A percentile compares a stretch with the other conserved stretches of the same genome.
phyloP scores from a whole-genome alignment of 2,797 vertebrate species.

The Hydrophis major region DNA sequence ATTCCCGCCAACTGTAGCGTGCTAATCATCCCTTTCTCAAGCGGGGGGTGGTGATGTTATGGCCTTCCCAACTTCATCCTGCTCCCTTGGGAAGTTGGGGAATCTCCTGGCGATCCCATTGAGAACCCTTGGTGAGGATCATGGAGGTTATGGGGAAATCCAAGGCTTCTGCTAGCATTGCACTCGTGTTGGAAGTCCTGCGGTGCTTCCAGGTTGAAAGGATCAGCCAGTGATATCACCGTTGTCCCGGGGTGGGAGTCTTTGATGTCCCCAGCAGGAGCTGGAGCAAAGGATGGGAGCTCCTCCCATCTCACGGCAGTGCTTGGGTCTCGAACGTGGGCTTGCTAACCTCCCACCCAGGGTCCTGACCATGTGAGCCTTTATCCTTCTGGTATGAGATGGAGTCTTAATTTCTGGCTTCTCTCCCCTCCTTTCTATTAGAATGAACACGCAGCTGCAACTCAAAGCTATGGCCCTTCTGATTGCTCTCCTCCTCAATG shows the following conservation, averaged over 20 bases:
- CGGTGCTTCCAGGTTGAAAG: neutral
- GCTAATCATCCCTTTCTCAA: neutral
- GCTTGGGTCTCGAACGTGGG: neutral
- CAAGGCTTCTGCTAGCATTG: no score
- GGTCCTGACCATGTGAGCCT: neutral
- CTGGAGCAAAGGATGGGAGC: neutral
- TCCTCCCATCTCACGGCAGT: neutral
- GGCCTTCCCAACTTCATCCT: neutral
- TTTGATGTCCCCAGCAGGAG: neutral
- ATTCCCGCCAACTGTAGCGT: neutral
- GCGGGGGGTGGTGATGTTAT: neutral
- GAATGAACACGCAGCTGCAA: constrained; percentile 89
- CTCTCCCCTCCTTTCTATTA: constrained; percentile 48
- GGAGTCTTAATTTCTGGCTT: neutral
- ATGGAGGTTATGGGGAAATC: neutral
- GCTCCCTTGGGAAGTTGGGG: neutral
- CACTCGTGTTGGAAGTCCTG: no score
- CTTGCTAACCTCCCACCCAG: neutral
- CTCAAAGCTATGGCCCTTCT: constrained; percentile 96
- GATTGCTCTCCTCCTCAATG: constrained; percentile 87
- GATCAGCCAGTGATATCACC: neutral
- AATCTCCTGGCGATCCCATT: neutral
- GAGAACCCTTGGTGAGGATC: neutral
- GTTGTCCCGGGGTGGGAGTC: neutral
- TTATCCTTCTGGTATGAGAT: neutral